Evolutionary conservation across 2,797 vertebrate genomes (phyloP).

Genomic region (Epinephelus malabaricus): DNA sequence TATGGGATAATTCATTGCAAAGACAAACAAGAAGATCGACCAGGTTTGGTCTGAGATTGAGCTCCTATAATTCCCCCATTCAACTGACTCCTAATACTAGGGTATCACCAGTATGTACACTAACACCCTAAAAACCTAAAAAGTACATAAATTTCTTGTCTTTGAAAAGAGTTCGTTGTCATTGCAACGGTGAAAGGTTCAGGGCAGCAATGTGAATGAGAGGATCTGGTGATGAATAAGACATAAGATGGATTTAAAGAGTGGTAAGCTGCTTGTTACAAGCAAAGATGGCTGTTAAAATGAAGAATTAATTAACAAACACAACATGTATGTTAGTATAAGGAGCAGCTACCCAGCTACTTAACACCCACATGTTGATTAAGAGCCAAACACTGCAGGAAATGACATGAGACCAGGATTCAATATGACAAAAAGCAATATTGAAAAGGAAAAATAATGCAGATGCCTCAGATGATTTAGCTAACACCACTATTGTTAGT

Average conservation of each 20-base stretch:
- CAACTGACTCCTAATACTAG: conserved; percentile 49
- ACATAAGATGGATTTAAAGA: conserved; percentile 82
- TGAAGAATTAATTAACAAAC: conserved; percentile 81
- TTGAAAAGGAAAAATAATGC: conserved; percentile 43
- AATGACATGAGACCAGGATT: conserved; percentile 73
- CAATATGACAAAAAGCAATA: conserved; percentile 69
- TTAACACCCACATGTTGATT: conserved; percentile 76
- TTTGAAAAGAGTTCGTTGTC: conserved; percentile 80
- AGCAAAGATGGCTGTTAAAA: conserved; percentile 83
- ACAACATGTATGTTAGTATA: conserved; percentile 82
- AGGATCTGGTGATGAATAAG: conserved; percentile 78
- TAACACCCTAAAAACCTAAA: conserved; percentile 51
- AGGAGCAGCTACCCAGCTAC: conserved; percentile 73
- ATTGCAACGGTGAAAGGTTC: conserved; percentile 80
- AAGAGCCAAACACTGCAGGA: conserved; percentile 76
- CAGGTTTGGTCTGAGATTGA: conserved; percentile 84
- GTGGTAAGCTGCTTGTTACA: conserved; percentile 76
- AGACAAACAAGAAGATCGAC: conserved; percentile 88
- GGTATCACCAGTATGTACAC: conserved; percentile 50
- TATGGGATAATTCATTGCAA: conserved; percentile 86
- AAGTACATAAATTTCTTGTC: conserved; percentile 56
- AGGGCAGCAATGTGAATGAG: conserved; percentile 78
- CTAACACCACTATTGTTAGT: conserved; percentile 86
- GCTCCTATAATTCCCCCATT: conserved; percentile 63
- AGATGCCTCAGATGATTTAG: conserved; percentile 70